Conservation (phyloP, 1,140 invertebrate genomes). For the Diplogasteroides magnus region DNA sequence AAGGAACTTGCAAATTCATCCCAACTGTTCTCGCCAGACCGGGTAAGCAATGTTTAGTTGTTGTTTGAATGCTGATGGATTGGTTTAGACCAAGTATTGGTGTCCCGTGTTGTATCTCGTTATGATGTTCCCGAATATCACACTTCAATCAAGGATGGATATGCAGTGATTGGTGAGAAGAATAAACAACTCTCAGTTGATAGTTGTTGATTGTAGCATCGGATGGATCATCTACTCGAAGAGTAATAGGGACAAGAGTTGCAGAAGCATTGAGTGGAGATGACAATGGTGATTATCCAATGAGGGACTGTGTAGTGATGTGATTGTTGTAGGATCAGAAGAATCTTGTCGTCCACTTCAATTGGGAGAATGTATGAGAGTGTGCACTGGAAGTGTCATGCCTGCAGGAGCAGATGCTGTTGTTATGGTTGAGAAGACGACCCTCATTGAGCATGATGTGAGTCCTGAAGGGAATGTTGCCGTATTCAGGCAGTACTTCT, state of each 20-base stretch:
- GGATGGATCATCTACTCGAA: neutral
- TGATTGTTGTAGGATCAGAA: no score
- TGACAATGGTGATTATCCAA: no score
- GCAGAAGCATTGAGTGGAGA: neutral
- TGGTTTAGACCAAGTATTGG: neutral
- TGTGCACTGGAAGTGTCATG: conserved; percentile 11
- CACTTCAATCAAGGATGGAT: conserved; percentile 21
- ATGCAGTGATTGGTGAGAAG: conserved; percentile 12
- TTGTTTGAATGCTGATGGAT: neutral
- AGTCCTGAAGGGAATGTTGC: neutral
- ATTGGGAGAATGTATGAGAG: conserved; percentile 6
- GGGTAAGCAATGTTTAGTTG: neutral
- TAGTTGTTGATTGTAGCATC: conserved; percentile 8
- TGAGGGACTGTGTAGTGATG: no score
- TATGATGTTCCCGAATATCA: conserved; percentile 5
- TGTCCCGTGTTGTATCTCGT: neutral
- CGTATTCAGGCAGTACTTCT: neutral
- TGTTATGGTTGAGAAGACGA: conserved; percentile 22
- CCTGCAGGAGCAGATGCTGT: conserved; percentile 25
- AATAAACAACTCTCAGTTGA: neutral
- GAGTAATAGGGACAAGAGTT: conserved; percentile 3
- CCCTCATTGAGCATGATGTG: conserved; percentile 1
- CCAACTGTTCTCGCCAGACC: neutral
- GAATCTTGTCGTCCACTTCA: neutral
- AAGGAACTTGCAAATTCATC: neutral